These are phyloP conservation scores for Seira ritae DNA, from an alignment of 2,888 invertebrate genomes.

Conservation along the genomic window DNA sequence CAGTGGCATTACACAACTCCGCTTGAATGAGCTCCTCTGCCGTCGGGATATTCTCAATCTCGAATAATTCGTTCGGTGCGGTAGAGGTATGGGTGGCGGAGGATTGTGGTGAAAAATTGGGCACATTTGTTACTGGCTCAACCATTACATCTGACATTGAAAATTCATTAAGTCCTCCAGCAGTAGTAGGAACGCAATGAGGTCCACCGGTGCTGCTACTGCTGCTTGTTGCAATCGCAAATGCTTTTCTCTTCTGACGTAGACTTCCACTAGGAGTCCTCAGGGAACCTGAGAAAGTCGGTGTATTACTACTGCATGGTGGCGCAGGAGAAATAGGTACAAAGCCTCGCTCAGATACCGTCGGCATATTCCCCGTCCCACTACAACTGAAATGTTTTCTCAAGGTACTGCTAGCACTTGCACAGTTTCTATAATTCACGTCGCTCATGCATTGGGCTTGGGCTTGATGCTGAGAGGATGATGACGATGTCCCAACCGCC, in stretches of 20 bases:
- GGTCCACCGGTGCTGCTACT: not conserved
- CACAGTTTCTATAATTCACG: conserved; percentile 46
- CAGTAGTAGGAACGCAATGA: not conserved
- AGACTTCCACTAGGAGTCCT: conserved; percentile 41
- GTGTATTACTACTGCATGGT: conserved; percentile 23
- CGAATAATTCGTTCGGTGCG: conserved; percentile 42
- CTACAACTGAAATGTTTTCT: conserved; percentile 28
- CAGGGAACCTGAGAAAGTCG: conserved; percentile 16
- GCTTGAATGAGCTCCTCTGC: conserved; percentile 57
- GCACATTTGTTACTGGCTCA: conserved; percentile 62
- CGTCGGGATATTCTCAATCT: conserved; percentile 59
- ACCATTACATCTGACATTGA: conserved; percentile 62
- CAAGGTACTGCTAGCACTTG: not conserved
- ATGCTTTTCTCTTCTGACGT: conserved; percentile 54
- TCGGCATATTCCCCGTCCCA: not conserved
- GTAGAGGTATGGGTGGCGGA: conserved; percentile 2
- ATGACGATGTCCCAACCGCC: conserved; percentile 33
- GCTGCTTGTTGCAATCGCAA: conserved; percentile 37
- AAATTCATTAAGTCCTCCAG: conserved; percentile 62
- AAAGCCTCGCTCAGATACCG: conserved; percentile 42
- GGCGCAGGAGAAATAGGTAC: conserved; percentile 54
- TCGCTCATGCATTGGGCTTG: conserved; percentile 39
- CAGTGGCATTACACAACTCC: not conserved
- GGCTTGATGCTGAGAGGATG: conserved; percentile 29
- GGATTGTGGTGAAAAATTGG: conserved; percentile 65